phyloP scores from a whole-genome alignment of 1,140 invertebrate species.

The Ruditapes philippinarum region DNA sequence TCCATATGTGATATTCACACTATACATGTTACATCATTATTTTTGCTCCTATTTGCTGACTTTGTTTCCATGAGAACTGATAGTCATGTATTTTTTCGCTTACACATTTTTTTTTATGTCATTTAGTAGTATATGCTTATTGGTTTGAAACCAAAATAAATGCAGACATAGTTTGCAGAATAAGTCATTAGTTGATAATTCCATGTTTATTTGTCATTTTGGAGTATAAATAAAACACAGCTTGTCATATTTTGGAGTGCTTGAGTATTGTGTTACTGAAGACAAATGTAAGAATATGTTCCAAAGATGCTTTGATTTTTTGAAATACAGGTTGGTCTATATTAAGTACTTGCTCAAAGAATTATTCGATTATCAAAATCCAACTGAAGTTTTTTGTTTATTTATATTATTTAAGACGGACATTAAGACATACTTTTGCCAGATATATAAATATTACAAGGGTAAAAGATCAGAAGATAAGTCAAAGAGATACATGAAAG shows the following conservation, averaged over 20 bases:
- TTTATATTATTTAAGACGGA: no score
- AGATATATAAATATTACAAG: no score
- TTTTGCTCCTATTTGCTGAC: neutral
- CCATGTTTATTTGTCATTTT: slow-evolving; percentile 7
- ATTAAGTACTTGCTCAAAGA: no score
- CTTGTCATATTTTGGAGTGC: neutral
- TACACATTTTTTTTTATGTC: neutral
- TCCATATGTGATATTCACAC: neutral
- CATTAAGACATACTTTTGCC: no score
- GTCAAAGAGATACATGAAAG: no score
- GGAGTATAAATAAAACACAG: slow-evolving; percentile 3
- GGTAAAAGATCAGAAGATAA: no score
- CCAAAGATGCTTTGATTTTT: neutral
- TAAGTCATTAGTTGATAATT: neutral
- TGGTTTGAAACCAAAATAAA: neutral
- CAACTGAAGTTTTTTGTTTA: no score
- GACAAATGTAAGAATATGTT: neutral
- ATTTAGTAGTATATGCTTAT: neutral
- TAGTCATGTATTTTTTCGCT: neutral
- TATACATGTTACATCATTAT: neutral
- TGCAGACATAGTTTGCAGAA: slow-evolving; percentile 22
- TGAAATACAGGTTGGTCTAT: no score
- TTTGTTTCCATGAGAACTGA: neutral
- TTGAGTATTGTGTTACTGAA: neutral
- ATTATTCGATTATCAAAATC: no score